Conservation (phyloP, 2,113 vertebrate genomes). For the Macroglossus sobrinus region DNA sequence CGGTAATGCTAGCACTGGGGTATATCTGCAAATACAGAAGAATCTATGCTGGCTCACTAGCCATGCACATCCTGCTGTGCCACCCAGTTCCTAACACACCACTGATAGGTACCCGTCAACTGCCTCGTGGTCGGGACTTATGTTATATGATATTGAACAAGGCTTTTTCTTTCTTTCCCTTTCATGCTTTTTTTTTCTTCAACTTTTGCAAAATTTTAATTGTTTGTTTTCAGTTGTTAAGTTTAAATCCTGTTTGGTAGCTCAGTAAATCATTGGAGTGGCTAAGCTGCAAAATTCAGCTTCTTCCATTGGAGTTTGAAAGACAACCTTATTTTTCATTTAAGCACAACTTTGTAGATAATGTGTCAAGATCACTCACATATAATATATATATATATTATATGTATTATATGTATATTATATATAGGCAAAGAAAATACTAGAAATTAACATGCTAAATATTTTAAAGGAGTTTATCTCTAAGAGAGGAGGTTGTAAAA, state of each 20-base stretch:
- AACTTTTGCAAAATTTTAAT: not conserved
- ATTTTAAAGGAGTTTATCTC: not conserved
- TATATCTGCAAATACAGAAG: too few species aligned
- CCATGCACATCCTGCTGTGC: too few species aligned
- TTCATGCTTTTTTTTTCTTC: not conserved
- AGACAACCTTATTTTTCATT: not conserved
- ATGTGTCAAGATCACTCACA: constrained; percentile 23
- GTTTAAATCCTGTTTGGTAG: not conserved
- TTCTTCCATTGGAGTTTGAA: not conserved
- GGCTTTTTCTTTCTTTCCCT: not conserved
- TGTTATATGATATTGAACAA: not conserved
- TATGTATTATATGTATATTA: too few species aligned
- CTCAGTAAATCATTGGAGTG: not conserved
- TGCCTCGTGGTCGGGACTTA: too few species aligned
- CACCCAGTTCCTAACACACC: too few species aligned
- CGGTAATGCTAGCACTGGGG: too few species aligned
- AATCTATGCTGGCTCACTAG: too few species aligned
- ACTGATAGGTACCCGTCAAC: too few species aligned
- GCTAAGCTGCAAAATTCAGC: not conserved
- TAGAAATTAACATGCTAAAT: not conserved
- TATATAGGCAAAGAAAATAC: not conserved
- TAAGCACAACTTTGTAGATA: not conserved
- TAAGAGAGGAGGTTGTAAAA: not conserved
- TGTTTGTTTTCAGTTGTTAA: not conserved
- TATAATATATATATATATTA: too few species aligned